Conservation (phyloP, 2,888 invertebrate genomes). For the Drosophila kuntzei region DNA sequence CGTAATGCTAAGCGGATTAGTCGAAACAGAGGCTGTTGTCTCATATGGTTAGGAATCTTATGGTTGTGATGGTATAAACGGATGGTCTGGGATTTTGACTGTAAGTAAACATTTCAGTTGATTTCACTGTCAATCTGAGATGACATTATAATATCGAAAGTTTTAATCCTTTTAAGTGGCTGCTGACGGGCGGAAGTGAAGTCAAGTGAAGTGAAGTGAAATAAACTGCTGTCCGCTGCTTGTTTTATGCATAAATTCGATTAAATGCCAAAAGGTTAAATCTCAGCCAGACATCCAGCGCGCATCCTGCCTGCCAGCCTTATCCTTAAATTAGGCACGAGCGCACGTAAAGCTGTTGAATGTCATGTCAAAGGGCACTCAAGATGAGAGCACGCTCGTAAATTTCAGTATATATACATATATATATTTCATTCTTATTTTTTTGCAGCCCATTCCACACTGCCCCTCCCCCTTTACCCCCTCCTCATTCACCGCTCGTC, state of each 20-base stretch:
- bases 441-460: background rate
- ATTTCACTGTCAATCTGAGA: constrained; percentile 78
- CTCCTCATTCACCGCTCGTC: background rate
- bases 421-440: constrained; percentile 15
- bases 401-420: constrained; percentile 42
- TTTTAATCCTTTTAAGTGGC: constrained; percentile 81
- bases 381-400: constrained; percentile 63
- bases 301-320: constrained; percentile 30
- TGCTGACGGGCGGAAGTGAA: constrained; percentile 61
- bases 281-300: constrained; percentile 38
- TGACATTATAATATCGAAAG: constrained; percentile 75
- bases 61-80: constrained; percentile 9
- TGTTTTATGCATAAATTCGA: constrained; percentile 81
- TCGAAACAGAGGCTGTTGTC: constrained; percentile 23
- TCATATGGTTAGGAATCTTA: constrained; percentile 57
- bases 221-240: constrained; percentile 49
- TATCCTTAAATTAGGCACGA: constrained; percentile 82
- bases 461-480: background rate
- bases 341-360: constrained; percentile 81
- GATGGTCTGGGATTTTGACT: background rate
- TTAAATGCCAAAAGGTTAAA: constrained; percentile 80
- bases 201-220: constrained; percentile 30
- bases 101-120: constrained; percentile 66
- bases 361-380: constrained; percentile 75
- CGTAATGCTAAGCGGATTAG: constrained; percentile 77